Evolutionary conservation across 2,797 vertebrate genomes (phyloP).

Genomic region (Florisuga fusca): DNA sequence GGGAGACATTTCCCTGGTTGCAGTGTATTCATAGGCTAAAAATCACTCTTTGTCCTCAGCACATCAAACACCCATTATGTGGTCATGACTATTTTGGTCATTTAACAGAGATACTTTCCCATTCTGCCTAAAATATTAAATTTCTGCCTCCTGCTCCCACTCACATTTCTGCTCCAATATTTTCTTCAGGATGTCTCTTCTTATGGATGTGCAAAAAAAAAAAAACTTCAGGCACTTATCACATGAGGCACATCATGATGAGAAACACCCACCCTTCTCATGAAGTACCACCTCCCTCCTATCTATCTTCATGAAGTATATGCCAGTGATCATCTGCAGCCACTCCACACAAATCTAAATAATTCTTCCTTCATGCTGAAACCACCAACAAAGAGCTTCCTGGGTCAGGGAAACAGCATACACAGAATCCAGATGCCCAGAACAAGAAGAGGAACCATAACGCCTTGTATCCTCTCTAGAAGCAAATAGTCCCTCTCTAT

Average conservation of each 20-base stretch:
- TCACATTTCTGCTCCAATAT: slow-evolving; percentile 22
- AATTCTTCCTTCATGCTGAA: slow-evolving; percentile 28
- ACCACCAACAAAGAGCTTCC: slow-evolving; percentile 3
- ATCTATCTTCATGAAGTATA: slow-evolving; percentile 38
- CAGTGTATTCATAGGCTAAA: background rate
- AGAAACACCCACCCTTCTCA: slow-evolving; percentile 58
- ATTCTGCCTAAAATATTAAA: slow-evolving; percentile 34
- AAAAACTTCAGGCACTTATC: slow-evolving; percentile 8
- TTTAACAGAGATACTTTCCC: slow-evolving; percentile 22
- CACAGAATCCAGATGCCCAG: slow-evolving; percentile 13
- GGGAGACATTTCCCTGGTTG: slow-evolving; percentile 51
- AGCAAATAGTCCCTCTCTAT: background rate
- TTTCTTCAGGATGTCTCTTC: slow-evolving; percentile 51
- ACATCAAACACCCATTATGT: background rate
- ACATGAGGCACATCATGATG: slow-evolving; percentile 44
- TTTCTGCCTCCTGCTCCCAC: slow-evolving; percentile 44
- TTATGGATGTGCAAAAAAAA: background rate
- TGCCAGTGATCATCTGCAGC: slow-evolving; percentile 43
- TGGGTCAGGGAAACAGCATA: background rate
- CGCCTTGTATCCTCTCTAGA: background rate
- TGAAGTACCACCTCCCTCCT: slow-evolving; percentile 49
- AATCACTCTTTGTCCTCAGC: slow-evolving; percentile 23
- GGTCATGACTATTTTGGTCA: slow-evolving; percentile 32
- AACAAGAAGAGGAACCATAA: background rate
- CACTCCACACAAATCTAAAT: slow-evolving; percentile 1